Conservation (phyloP, 2,113 vertebrate genomes). For the Oriolus oriolus region DNA sequence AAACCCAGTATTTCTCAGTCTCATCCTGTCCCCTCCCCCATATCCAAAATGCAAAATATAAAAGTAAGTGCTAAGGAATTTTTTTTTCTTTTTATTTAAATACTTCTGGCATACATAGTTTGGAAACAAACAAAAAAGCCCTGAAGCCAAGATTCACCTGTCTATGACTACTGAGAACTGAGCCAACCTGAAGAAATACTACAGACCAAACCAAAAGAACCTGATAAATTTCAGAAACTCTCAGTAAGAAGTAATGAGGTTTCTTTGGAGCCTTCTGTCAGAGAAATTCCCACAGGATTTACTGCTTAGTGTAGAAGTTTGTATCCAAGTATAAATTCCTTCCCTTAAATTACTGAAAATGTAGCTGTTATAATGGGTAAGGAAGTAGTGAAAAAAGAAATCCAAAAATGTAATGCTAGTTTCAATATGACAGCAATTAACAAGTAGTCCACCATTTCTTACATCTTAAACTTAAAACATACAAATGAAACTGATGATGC, state of each 20-base stretch:
- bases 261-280: background rate
- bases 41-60: background rate
- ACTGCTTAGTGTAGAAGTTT: background rate
- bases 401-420: background rate
- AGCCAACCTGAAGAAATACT: background rate
- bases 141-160: background rate
- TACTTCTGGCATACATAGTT: background rate
- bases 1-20: background rate
- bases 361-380: background rate
- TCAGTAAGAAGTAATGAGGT: background rate
- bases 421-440: background rate
- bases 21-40: rapidly evolving
- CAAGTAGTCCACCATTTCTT: background rate
- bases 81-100: no score
- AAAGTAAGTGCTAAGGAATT: background rate
- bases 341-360: background rate
- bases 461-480: background rate
- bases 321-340: background rate
- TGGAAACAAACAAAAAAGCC: background rate
- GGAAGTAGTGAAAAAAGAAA: background rate
- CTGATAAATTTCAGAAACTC: background rate
- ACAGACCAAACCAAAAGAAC: background rate
- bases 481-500: background rate
- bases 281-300: background rate
- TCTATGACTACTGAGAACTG: background rate